Conservation (phyloP, 2,797 vertebrate species). For the Sylvilagus floridanus region DNA sequence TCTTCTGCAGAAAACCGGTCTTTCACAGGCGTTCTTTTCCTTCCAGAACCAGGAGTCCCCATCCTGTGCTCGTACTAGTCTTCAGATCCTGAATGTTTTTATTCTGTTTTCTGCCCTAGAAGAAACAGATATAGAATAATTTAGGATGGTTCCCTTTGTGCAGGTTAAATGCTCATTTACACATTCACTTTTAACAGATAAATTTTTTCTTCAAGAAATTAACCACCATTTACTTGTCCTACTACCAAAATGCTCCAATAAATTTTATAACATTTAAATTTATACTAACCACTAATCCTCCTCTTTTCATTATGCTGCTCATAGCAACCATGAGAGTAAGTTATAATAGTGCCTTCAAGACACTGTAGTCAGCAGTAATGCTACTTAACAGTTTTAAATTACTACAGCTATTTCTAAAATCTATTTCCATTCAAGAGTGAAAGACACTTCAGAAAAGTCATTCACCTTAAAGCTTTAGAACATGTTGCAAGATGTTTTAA, state of each 20-base stretch:
- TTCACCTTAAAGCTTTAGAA: constrained; percentile 47
- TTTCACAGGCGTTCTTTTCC: constrained; percentile 97
- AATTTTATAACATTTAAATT: constrained; percentile 60
- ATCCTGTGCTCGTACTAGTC: constrained; percentile 87
- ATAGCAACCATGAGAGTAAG: background rate
- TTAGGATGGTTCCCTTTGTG: constrained; percentile 40
- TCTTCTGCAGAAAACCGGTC: constrained; percentile 99
- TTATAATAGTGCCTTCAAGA: constrained; percentile 45
- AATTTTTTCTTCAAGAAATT: constrained; percentile 48
- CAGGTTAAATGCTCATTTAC: constrained; percentile 21
- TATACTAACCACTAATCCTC: constrained; percentile 41
- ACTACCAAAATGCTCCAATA: constrained; percentile 43
- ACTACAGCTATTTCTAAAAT: constrained; percentile 58
- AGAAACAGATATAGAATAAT: constrained; percentile 71
- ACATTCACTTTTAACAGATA: constrained; percentile 37
- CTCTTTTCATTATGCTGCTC: background rate
- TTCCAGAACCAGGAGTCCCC: constrained; percentile 97
- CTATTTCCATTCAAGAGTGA: constrained; percentile 35
- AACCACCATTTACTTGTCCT: constrained; percentile 8
- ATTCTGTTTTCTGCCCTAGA: constrained; percentile 73
- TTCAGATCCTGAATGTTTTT: constrained; percentile 63
- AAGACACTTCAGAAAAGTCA: constrained; percentile 43
- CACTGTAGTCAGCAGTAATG: constrained; percentile 23
- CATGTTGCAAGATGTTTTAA: constrained; percentile 26
- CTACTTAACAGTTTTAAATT: constrained; percentile 32